A percentile compares a stretch with the other conserved stretches of the same genome.
Evolutionary conservation across 1,140 invertebrate genomes (phyloP).

Genomic region (Araneus ventricosus): DNA sequence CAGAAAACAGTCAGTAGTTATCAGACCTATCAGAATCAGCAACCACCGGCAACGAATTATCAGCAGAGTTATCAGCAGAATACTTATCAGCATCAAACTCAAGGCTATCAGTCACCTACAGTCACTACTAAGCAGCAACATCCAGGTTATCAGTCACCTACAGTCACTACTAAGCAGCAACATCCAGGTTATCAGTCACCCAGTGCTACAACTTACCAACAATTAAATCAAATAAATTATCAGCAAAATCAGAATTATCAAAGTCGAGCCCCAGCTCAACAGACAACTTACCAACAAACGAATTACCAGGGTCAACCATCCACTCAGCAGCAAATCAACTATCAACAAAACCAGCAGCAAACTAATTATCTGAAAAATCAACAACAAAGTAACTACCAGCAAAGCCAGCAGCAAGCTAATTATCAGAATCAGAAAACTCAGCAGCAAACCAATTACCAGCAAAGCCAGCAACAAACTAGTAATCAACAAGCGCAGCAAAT

Average conservation of each 20-base stretch:
- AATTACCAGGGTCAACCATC: neutral
- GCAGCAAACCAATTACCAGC: neutral
- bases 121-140: constrained; percentile 6
- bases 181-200: constrained; percentile 31
- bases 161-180: neutral
- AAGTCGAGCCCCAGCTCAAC: neutral
- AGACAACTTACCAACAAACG: neutral
- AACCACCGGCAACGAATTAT: neutral
- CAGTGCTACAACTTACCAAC: neutral
- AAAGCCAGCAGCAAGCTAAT: neutral
- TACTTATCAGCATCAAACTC: neutral
- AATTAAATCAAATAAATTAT: constrained; percentile 41
- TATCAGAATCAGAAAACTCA: constrained; percentile 4
- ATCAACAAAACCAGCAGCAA: constrained; percentile 7
- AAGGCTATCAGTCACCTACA: neutral
- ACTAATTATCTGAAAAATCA: neutral
- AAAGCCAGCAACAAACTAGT: constrained; percentile 5
- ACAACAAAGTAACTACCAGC: neutral
- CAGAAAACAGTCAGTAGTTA: neutral
- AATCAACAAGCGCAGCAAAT: constrained; percentile 29
- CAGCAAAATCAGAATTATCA: constrained; percentile 43
- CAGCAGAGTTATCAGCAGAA: constrained; percentile 35
- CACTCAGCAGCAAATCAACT: neutral
- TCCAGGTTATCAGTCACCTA: constrained; percentile 13
- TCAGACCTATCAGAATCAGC: neutral